Evolutionary conservation across 2,797 vertebrate genomes (phyloP).

Genomic region (Macropus fuliginosus): DNA sequence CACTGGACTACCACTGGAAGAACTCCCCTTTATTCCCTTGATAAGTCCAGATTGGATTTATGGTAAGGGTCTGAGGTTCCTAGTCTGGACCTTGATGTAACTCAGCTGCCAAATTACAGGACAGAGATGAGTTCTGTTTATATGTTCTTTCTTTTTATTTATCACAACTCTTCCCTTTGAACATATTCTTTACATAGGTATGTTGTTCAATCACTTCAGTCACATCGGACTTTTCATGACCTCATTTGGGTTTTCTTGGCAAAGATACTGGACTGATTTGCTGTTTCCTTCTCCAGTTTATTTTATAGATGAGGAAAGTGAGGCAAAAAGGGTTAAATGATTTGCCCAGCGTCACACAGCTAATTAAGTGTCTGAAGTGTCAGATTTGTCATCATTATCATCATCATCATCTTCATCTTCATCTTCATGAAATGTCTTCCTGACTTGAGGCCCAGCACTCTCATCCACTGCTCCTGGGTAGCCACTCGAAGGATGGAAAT

Average conservation of each 20-base stretch:
- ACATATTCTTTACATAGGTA: background rate
- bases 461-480: background rate
- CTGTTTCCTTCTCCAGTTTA: background rate
- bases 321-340: background rate
- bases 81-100: background rate
- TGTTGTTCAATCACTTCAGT: background rate
- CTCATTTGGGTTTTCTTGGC: background rate
- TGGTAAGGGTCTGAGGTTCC: background rate
- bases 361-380: background rate
- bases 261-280: background rate
- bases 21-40: background rate
- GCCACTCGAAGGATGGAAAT: background rate
- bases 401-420: no score
- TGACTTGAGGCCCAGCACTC: background rate
- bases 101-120: background rate
- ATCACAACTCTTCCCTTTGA: conserved; percentile 12
- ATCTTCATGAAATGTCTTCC: background rate
- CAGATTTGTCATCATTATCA: background rate
- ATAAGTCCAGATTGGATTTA: background rate
- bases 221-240: background rate
- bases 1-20: background rate
- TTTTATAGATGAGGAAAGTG: background rate
- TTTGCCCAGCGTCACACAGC: background rate
- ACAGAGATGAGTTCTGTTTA: background rate
- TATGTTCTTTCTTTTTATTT: background rate